Percentiles rank a stretch among this genome's conserved stretches.
phyloP scores from a whole-genome alignment of 2,797 vertebrate species.

The Peromyscus melanophrys region DNA sequence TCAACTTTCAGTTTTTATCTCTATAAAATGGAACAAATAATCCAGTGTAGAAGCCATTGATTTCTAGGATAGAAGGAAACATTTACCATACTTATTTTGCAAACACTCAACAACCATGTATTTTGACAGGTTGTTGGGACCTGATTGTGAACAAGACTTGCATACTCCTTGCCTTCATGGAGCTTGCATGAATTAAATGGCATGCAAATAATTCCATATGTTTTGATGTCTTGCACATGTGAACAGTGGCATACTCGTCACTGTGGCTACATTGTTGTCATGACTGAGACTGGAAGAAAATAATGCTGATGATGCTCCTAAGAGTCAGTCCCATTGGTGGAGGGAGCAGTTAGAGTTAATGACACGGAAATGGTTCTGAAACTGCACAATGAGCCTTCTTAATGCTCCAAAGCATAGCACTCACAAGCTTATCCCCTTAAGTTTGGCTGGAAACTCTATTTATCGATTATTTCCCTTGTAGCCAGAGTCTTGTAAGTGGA shows the following conservation, averaged over 20 bases:
- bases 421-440: constrained; percentile 79
- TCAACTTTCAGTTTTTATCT: constrained; percentile 51
- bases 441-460: constrained; percentile 76
- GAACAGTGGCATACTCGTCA: not conserved
- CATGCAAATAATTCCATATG: not conserved
- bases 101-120: not conserved
- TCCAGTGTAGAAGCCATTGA: not conserved
- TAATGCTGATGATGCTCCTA: constrained; percentile 70
- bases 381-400: constrained; percentile 76
- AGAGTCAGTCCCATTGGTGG: constrained; percentile 75
- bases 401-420: constrained; percentile 77
- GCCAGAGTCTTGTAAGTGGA: constrained; percentile 70
- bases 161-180: constrained; percentile 15
- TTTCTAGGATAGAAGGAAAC: constrained; percentile 57
- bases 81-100: not conserved
- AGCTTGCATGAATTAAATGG: not conserved
- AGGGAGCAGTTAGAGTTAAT: constrained; percentile 80
- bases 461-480: constrained; percentile 81
- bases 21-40: not conserved
- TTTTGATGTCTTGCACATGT: not conserved
- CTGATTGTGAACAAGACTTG: not conserved
- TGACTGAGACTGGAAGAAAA: constrained; percentile 57
- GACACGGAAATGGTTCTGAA: constrained; percentile 82
- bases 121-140: constrained; percentile 11
- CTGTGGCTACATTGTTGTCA: constrained; percentile 2